A percentile compares a stretch with the other conserved stretches of the same genome.
Evolutionary conservation across 2,113 vertebrate genomes (phyloP).

Genomic region (Myodes glareolus): DNA sequence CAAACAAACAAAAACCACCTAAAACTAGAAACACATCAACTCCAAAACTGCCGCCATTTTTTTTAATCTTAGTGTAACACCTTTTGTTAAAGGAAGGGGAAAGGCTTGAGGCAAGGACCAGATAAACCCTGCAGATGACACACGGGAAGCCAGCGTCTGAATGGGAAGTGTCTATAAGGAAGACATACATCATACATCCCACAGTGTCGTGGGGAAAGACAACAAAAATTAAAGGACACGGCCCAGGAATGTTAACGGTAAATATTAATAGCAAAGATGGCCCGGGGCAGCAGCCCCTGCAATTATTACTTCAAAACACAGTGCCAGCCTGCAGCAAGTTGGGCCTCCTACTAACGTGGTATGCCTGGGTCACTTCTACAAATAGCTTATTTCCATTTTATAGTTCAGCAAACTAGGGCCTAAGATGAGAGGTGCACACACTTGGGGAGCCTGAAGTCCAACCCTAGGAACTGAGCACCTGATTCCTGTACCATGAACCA

Average conservation of each 20-base stretch:
- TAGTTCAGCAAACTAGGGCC: neutral
- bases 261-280: neutral
- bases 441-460: neutral
- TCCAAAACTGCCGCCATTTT: neutral
- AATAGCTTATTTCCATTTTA: neutral
- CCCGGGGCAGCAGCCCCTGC: neutral
- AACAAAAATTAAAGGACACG: neutral
- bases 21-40: conserved; percentile 39
- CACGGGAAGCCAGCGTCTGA: neutral
- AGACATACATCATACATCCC: neutral
- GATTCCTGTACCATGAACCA: neutral
- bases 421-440: neutral
- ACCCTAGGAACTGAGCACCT: neutral
- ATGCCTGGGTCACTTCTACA: neutral
- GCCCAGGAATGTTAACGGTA: neutral
- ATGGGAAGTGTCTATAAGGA: neutral
- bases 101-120: neutral
- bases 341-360: neutral
- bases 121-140: neutral
- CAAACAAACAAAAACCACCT: neutral
- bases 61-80: conserved; percentile 7
- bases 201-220: neutral
- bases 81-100: neutral
- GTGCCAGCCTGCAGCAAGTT: neutral
- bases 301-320: neutral